Evolutionary conservation across 2,888 invertebrate species (phyloP), one percentile per base, ranked within the genome.

Genomic region (Drosophila paramelanica): DNA sequence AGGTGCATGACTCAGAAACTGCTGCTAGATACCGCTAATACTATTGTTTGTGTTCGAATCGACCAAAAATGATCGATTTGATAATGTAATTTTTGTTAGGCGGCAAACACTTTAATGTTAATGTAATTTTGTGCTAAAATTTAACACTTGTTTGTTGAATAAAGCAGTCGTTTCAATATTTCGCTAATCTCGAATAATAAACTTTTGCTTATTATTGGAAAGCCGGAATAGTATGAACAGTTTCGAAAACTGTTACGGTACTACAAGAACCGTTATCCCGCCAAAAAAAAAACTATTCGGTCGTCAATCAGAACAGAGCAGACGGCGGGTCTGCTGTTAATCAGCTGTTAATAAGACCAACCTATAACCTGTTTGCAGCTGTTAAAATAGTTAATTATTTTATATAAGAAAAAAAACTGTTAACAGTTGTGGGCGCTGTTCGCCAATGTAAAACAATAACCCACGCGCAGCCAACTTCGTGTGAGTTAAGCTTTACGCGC

Each of bases 401-500:
- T 23, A 23, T 13, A 33, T 13, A 33, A 33, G 2, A 31, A 31
- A 33, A 36, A 13, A 13, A 8, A 13, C n/a, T 10, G 46, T 7
- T 68, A 55, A 51, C 66, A 72, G 33, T 31, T 8, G 1, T 20
- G 64, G 2, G 17, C 39, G 10, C 73, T 69, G 69, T 64, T 58
- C 46, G 5, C 3, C 36, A 36, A 53, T 45, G 13, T 31, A 1
- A 11, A 27, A 5, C 8, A 11, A 10, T 55, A 13, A 33, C 1
- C 10, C n/a, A 17, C 53, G 60, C 65, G 71, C 71, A 58, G 76
- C 67, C 47, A 75, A 66, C 74, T 75, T 67, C 20, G 11, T 11
- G 50, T 11, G 2, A 11, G 7, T 2, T 27, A n/a, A 55, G 55
- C 45, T 62, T 58, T 33, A 8, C 25, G 17, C 33, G 11, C 13